Base-by-base conservation (phyloP, 2,797 vertebrate genomes). In the Zenarchopterus dispar region DNA sequence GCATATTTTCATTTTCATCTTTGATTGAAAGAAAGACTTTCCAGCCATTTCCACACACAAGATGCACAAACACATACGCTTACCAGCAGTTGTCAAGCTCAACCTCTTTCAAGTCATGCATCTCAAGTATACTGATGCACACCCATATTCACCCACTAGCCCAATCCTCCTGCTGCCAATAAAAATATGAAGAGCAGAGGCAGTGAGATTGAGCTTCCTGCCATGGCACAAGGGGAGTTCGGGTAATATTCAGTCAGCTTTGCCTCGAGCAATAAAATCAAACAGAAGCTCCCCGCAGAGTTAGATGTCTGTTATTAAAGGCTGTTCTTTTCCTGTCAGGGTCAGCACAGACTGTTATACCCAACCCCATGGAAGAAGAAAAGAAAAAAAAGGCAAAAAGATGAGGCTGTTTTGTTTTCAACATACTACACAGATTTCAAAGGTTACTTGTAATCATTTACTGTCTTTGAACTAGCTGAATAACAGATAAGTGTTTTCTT, bases 231-330 rank as follows among this genome's bases (percentile, higher is more conserved):
- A 33, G 73, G 85, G 88, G 78, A 83, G 78, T 73, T 57, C 61
- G 76, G 88, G 88, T 90, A 90, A 90, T 90, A 90, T 91, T 90
- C 89, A 84, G 84, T 85, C 89, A 78, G 85, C 80, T 85, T 88
- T 80, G 88, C 89, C 90, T 81, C 56, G 45, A 88, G 89, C 86
- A 75, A 79, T 84, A 84, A 86, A 88, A 90, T 88, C 80, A 87
- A 86, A 88, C 81, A 78, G 77, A 71, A 77, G 62, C 84, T 91
- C 85, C 87, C 84, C 56, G 66, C 80, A 73, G 89, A 89, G 82
- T 78, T 82, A 67, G 84, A 82, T 69, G 82, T 85, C 81, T 84
- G 81, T 91, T 91, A 89, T 91, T 88, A 91, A 90, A 86, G 88
- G 81, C 84, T 88, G 87, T 84, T 91, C 77, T 89, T 75, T 82